These are phyloP conservation scores for Pilophorus perplexus DNA, from an alignment of 2,888 invertebrate genomes.

Conservation along the genomic window DNA sequence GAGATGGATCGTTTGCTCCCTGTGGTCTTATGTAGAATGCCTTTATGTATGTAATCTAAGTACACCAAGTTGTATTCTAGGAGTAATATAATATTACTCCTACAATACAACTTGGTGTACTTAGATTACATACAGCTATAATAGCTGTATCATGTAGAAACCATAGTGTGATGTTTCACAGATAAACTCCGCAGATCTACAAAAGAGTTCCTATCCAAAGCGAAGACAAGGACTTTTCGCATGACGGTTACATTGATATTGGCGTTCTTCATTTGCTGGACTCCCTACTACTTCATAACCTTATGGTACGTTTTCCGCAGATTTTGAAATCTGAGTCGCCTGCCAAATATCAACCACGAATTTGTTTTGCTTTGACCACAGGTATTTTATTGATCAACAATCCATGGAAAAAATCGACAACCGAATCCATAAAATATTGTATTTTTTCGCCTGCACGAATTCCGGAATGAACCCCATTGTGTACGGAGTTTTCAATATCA, in stretches of 20 bases:
- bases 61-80: too few relatives aligned
- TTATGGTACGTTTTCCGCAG: slow-evolving; percentile 65
- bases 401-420: slow-evolving; percentile 69
- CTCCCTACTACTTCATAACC: slow-evolving; percentile 89
- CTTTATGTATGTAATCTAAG: too few relatives aligned
- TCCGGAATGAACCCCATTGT: slow-evolving; percentile 96
- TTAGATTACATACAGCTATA: too few relatives aligned
- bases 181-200: slow-evolving; percentile 63
- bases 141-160: too few relatives aligned
- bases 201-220: slow-evolving; percentile 75
- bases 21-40: too few relatives aligned
- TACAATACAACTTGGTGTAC: too few relatives aligned
- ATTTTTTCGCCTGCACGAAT: slow-evolving; percentile 93
- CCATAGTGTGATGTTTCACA: slow-evolving; percentile 1
- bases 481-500: slow-evolving; percentile 83
- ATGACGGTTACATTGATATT: slow-evolving; percentile 94
- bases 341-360: too few relatives aligned
- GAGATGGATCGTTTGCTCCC: too few relatives aligned
- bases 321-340: too few relatives aligned
- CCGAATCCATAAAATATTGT: slow-evolving; percentile 78
- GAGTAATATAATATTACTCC: too few relatives aligned
- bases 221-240: slow-evolving; percentile 81
- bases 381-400: slow-evolving; percentile 78
- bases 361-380: too few relatives aligned
- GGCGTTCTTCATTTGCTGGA: slow-evolving; percentile 93